Base-by-base conservation (phyloP, 1,140 invertebrate species). In the Dysdera silvatica region DNA sequence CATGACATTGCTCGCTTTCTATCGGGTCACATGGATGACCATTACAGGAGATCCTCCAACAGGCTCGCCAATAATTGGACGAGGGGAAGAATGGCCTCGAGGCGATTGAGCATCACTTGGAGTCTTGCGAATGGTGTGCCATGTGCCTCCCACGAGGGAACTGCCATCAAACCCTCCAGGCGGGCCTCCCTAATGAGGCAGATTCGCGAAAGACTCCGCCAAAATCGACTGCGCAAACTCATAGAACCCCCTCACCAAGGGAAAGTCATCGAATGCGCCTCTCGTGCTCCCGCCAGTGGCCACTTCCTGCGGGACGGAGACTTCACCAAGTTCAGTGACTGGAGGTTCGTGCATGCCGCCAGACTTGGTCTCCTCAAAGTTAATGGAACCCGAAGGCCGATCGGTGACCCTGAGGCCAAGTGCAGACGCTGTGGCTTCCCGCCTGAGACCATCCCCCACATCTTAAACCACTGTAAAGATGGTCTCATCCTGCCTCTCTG, bases 181-280 rank as follows among this genome's bases (percentile, higher is more conserved):
- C 7, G 7, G 2, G 5, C 2, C 0, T 0, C 18, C 12, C 2
- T 29, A 16, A 0, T 8, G 6, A 20, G 10, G 4, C 3, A 12
- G 3, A 4, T 18, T 0, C 23, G n/a, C 3, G 7, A 0, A 0
- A 24, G 4, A 7, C 8, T 35, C 0, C 14, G 18, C 0, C 1
- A 29, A 7, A 29, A n/a, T 16, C 1, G 23, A 16, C 3, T n/a
- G 10, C 12, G 28, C 10, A 18, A 5, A 3, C 23, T 55, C 0
- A 3, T 41, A 0, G 12, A 4, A 8, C 35, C 28, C 4, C 10
- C 8, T 0, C 20, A 18, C 6, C 54, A 57, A 10, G 54, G 54
- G 0, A 45, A 45, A 14, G 54, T 29, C 4, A 45, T 57, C 14
- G 40, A 57, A 3, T 29, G 24, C 14, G 37, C 24, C 0, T 16